phyloP scores from a whole-genome alignment of 1,140 invertebrate species.

The Myzus persicae region DNA sequence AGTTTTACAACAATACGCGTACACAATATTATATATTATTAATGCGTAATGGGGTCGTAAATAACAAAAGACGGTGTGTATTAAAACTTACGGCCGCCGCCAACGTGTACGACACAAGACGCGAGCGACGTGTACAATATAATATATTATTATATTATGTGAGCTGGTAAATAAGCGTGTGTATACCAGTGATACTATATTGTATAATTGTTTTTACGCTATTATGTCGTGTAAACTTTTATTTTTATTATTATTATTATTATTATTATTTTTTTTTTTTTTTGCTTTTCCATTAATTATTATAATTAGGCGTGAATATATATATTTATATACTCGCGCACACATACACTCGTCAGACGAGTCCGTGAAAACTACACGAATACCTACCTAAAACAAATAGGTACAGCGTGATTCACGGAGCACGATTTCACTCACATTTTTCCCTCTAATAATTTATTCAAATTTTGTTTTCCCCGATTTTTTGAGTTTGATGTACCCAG shows the following conservation, averaged over 20 bases:
- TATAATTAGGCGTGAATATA: not conserved
- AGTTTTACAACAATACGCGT: not conserved
- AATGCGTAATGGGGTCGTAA: slow-evolving; percentile 49
- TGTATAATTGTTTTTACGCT: not conserved
- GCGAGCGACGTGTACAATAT: not conserved
- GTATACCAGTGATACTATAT: not conserved
- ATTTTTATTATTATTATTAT: too few species aligned
- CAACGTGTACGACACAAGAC: not conserved
- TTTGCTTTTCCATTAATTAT: slow-evolving; percentile 17
- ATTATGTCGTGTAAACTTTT: not conserved
- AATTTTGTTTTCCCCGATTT: too few species aligned
- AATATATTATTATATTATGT: slow-evolving; percentile 11
- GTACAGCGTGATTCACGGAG: too few species aligned
- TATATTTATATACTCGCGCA: too few species aligned
- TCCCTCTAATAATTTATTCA: too few species aligned
- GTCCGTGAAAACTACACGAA: not conserved
- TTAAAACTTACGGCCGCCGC: slow-evolving; percentile 50
- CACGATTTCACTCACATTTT: too few species aligned
- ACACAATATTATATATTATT: not conserved
- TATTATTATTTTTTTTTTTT: not conserved
- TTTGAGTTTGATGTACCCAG: too few species aligned
- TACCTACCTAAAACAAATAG: too few species aligned
- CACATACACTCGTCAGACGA: not conserved
- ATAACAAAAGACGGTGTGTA: slow-evolving; percentile 43
- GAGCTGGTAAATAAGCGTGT: not conserved